Percentiles rank a stretch among this genome's conserved stretches.
Evolutionary conservation across 2,797 vertebrate genomes (phyloP).

Genomic region (Poeciliopsis paucimaculata): DNA sequence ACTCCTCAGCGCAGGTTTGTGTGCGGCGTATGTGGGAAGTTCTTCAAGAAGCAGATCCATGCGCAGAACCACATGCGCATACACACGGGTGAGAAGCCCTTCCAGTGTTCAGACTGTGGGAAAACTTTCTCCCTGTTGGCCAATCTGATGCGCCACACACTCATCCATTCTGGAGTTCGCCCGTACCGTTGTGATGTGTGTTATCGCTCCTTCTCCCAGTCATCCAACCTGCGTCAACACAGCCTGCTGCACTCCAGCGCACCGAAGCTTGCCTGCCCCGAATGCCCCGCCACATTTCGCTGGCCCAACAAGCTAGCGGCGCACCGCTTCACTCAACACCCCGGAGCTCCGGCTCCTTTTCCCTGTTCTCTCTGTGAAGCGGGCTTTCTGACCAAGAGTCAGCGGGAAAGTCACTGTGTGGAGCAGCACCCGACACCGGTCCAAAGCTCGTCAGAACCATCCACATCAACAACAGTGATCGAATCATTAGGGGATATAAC

Average conservation of each 20-base stretch:
- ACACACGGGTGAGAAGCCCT: conserved; percentile 90
- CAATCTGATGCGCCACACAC: conserved; percentile 89
- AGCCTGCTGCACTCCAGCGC: conserved; percentile 82
- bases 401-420: conserved; percentile 78
- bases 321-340: conserved; percentile 81
- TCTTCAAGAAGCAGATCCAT: conserved; percentile 91
- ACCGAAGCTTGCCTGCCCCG: conserved; percentile 72
- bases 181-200: conserved; percentile 90
- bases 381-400: conserved; percentile 79
- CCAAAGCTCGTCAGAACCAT: conserved; percentile 29
- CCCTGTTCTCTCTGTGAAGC: conserved; percentile 78
- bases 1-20: conserved; percentile 83
- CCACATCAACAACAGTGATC: conserved; percentile 42
- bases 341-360: conserved; percentile 81
- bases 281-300: conserved; percentile 82
- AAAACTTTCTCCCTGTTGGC: conserved; percentile 89
- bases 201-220: conserved; percentile 89
- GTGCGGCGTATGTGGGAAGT: conserved; percentile 87
- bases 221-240: conserved; percentile 91
- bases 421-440: conserved; percentile 65
- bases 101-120: conserved; percentile 88
- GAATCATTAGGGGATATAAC: conserved; percentile 36
- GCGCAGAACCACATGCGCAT: conserved; percentile 90
- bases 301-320: conserved; percentile 80
- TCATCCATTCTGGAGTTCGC: conserved; percentile 88